Evolutionary conservation across 2,113 vertebrate genomes (phyloP), one percentile per base, ranked within the genome.

Genomic region (Otolemur garnettii): DNA sequence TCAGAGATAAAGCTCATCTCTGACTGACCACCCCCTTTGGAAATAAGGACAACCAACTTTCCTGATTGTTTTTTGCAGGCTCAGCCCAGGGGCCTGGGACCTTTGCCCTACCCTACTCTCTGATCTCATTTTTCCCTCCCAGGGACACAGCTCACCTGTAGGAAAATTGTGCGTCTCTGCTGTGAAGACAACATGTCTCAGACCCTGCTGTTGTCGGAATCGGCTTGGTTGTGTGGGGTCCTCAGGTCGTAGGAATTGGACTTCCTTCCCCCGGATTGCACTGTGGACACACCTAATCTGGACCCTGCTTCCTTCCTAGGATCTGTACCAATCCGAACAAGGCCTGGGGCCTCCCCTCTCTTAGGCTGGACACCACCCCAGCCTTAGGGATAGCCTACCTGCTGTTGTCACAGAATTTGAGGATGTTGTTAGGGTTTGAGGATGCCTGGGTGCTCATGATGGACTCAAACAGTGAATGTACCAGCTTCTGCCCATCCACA

Each of bases 161-260:
- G 99, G 99, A 95, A 99, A 99, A 98, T 99, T 99, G 98, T 99
- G 99, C 0, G 99, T 99, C 98, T 99, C 99, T 7, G 99, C 99
- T 1, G 99, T 99, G 98, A 99, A 99, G 98, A 99, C 99, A 86
- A 99, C 98, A 0, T 99, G 99, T 92, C 99, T 98, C 0, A 98
- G 98, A 0, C 98, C 98, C 26, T 13, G 93, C 0, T 97, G 94
- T 11, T 98, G 98, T 96, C 91, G 97, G 55, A 99, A 99, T 13
- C 92, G 62, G 74, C 99, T 99, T 78, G 99, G 98, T 35, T 94
- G 89, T 1, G 98, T 97, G 0, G 99, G 98, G 92, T 99, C 98
- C 60, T 97, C 97, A 0, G 99, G 99, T 75, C 96, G 99, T 81
- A 99, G 77, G 50, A 98, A 98, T 53, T 96, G 97, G 33, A 99